A percentile compares a stretch with the other conserved stretches of the same genome.
Evolutionary conservation across 1,140 invertebrate genomes (phyloP).

Genomic region (Notospermus geniculatus): DNA sequence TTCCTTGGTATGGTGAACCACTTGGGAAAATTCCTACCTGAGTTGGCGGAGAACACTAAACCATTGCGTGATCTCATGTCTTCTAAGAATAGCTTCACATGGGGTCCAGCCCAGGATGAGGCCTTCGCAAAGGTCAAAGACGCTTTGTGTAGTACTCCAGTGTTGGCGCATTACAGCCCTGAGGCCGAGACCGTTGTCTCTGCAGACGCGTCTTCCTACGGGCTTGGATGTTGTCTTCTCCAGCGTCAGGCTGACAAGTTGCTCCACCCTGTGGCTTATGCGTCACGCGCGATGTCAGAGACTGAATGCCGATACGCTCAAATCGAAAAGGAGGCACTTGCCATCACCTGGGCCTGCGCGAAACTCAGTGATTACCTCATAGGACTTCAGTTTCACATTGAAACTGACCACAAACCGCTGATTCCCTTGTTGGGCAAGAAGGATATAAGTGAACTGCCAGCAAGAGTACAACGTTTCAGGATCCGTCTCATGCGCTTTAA

Average conservation of each 20-base stretch:
- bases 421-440: slow-evolving; percentile 16
- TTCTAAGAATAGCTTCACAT: slow-evolving; percentile 27
- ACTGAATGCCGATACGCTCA: slow-evolving; percentile 49
- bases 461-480: slow-evolving; percentile 1
- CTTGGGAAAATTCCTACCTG: slow-evolving; percentile 32
- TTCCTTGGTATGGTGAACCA: slow-evolving; percentile 34
- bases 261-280: slow-evolving; percentile 51
- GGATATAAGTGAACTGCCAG: too few species aligned
- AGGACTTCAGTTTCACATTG: slow-evolving; percentile 25
- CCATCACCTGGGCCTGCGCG: slow-evolving; percentile 26
- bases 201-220: too few species aligned
- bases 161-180: too few species aligned
- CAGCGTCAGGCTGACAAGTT: slow-evolving; percentile 19
- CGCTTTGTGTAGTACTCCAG: too few species aligned
- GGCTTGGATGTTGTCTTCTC: slow-evolving; percentile 22
- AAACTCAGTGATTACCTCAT: slow-evolving; percentile 22
- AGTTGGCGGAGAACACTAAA: slow-evolving; percentile 27
- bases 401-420: slow-evolving; percentile 20
- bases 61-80: too few species aligned
- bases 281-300: slow-evolving; percentile 42
- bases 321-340: slow-evolving; percentile 52
- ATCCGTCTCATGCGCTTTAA: not conserved
- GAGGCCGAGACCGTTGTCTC: too few species aligned
- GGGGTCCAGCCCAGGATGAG: too few species aligned
- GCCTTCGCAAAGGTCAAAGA: too few species aligned